phyloP scores from a whole-genome alignment of 2,797 vertebrate genomes.

The Sardinella longiceps region DNA sequence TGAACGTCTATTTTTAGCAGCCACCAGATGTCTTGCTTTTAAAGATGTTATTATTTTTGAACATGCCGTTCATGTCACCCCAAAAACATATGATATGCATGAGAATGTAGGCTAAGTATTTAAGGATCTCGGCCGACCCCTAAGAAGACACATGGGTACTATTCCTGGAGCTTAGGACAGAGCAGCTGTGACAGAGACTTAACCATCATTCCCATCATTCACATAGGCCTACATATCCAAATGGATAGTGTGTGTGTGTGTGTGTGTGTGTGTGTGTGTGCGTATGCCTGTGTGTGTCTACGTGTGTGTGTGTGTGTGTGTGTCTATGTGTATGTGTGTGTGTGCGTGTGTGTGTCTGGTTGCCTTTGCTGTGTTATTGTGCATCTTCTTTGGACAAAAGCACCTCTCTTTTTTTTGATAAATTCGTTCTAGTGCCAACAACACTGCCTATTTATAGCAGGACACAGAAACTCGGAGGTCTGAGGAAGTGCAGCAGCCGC shows the following conservation, averaged over 20 bases:
- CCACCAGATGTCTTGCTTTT: constrained; percentile 8
- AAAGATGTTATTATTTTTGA: constrained; percentile 19
- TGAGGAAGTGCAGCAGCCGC: background rate
- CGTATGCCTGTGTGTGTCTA: background rate
- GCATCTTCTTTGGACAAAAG: background rate
- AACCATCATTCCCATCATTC: background rate
- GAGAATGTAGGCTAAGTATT: constrained; percentile 19
- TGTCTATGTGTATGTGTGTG: background rate
- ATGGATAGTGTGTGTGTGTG: background rate
- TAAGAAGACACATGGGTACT: background rate
- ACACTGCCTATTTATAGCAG: background rate
- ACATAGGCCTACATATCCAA: constrained; percentile 2
- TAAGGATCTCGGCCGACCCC: background rate
- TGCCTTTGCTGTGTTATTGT: background rate
- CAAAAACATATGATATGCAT: background rate
- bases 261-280: background rate
- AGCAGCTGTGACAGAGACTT: background rate
- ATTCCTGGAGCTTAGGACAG: constrained; percentile 1
- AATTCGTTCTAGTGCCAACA: background rate
- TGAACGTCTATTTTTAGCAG: background rate
- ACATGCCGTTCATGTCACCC: background rate
- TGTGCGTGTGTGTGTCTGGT: background rate
- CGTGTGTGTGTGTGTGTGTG: background rate
- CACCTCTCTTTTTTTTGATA: background rate
- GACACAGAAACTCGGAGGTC: background rate